Evolutionary conservation across 2,113 vertebrate species (phyloP), one percentile per base, ranked within the genome.

Genomic region (Tetrax tetrax): DNA sequence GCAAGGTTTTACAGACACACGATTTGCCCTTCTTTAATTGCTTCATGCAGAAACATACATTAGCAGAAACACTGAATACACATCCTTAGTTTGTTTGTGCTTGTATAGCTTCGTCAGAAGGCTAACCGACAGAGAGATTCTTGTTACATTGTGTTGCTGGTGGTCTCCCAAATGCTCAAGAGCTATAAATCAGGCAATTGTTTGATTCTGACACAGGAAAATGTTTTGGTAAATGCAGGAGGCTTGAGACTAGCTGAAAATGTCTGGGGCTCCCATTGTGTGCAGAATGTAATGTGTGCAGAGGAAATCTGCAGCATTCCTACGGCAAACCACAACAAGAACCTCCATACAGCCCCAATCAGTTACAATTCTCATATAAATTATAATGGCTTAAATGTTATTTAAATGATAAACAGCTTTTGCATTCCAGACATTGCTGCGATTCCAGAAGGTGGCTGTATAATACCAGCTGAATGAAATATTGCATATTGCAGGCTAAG

Each of bases 281-380:
- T 83, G 79, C 79, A 93, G 88, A 95, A 95, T 83, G 85, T 86
- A 93, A 86, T 96, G 90, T 90, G 95, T 96, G 85, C 88, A 92
- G 90, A 96, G 96, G 94, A 97, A 96, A 96, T 96, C 96, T 93
- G 86, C 76, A 81, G 96, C 96, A 96, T 97, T 97, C 95, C 93
- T 95, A 59, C 2, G 27, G 83, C 92, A 95, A 94, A 96, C 96
- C 96, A 95, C 96, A 97, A 94, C 92, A 96, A 97, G 90, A 94
- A 92, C 79, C 90, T 92, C 89, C 93, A 95, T 78, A 91, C 80
- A 96, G 92, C 48, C 48, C 61, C 47, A 92, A 95, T 96, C 94
- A 91, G 89, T 91, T 93, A 65, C 83, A 92, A 85, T 96, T 96
- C 94, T 85, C 89, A 51, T 95, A 96, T 95, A 96, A 95, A 94